Evolutionary conservation across 2,113 vertebrate genomes (phyloP), one percentile per base, ranked within the genome.

Genomic region (Eclectus roratus): DNA sequence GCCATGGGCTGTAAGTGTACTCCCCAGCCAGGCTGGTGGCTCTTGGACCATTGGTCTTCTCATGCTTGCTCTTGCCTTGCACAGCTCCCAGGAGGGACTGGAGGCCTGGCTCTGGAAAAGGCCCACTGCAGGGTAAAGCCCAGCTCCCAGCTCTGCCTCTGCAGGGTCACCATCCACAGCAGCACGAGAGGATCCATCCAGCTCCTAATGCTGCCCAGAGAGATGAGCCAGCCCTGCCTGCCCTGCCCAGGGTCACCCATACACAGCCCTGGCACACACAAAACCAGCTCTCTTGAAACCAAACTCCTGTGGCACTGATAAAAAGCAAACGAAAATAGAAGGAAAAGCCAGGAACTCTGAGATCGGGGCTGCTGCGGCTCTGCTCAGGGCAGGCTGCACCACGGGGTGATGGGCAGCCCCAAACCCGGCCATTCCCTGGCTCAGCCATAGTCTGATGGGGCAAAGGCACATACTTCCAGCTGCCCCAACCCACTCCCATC

Each of bases 371-470:
- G 12, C 23, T 5, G 1, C 5, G n/a, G 69, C 12, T 68, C 78
- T 3, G 58, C 66, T 31, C 18, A 2, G 1, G 60, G 66, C n/a
- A 47, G 53, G 53, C 63, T 69, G 79, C 1, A 3, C 8, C 12
- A 0, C 2, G 1, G 60, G 23, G 41, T 4, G 7, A 33, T 2
- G 10, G 29, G 52, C 53, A 49, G 44, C 50, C 47, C 73, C 35
- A 31, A 55, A 33, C 8, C 6, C 1, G 0, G 1, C 27, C 3
- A 0, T 13, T 6, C 20, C 37, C 39, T 5, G 2, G 46, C 64
- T 61, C 5, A 8, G 47, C 70, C 7, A 2, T 1, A 2, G 23
- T 8, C 55, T 3, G 2, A 41, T 1, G 5, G 50, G 23, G 49
- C 15, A 7, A 27, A 47, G 23, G 47, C 17, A 4, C 13, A 3